Percentiles rank a stretch among this genome's conserved stretches.
These are phyloP conservation scores for Taxidea taxus DNA, from an alignment of 2,113 vertebrate species.

Conservation along the genomic window DNA sequence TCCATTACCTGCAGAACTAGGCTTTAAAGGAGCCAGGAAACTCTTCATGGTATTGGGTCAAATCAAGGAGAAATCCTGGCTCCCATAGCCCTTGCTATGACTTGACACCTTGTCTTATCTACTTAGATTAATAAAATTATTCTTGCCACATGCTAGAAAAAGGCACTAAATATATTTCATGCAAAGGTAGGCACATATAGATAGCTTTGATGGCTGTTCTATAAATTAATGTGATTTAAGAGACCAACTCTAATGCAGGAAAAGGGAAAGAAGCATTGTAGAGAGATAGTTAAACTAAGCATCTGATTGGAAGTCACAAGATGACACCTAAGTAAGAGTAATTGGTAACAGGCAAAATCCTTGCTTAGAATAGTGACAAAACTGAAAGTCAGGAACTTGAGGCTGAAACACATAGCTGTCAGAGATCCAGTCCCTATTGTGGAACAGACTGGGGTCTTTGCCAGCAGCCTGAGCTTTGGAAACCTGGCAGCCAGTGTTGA, in stretches of 20 bases:
- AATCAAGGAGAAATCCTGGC: neutral
- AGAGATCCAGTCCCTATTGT: neutral
- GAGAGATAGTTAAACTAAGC: neutral
- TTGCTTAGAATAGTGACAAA: neutral
- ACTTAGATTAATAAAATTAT: neutral
- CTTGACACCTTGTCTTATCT: neutral
- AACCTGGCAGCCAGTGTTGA: neutral
- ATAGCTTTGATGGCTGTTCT: neutral
- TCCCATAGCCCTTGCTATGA: neutral
- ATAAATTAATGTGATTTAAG: neutral
- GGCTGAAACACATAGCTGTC: neutral
- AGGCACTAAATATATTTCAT: neutral
- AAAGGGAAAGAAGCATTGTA: neutral
- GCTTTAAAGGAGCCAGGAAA: neutral
- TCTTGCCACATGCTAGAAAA: neutral
- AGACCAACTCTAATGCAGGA: neutral
- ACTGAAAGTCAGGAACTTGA: neutral
- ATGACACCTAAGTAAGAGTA: neutral
- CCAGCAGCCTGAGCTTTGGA: neutral
- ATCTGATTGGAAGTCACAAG: neutral
- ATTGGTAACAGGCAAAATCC: neutral
- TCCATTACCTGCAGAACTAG: neutral
- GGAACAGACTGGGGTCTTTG: neutral
- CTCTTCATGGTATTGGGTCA: neutral
- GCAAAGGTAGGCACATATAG: neutral